phyloP scores from a whole-genome alignment of 30 jellyfish, hydroid and myxozoan genomes.

The Calvadosia cruxmelitensis region DNA sequence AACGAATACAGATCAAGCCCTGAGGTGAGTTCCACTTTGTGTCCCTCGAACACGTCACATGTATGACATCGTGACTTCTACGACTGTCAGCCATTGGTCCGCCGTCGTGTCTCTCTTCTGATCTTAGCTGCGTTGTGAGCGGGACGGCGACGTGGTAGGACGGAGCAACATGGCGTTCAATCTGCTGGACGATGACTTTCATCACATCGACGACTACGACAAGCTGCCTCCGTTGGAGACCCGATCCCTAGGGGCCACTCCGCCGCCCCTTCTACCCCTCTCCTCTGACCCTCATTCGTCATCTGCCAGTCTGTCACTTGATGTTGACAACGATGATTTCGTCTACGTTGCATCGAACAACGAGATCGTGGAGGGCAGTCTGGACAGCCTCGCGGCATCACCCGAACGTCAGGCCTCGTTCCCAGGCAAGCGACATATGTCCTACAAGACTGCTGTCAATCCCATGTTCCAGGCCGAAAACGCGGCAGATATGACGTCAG shows the following conservation, averaged over 20 bases:
- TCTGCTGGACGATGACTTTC: background rate
- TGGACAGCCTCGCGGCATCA: background rate
- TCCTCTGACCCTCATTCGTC: background rate
- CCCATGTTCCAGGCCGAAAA: background rate
- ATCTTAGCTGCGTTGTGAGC: no score
- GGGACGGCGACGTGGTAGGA: background rate
- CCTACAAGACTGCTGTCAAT: background rate
- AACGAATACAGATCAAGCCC: background rate
- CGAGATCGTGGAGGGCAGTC: background rate
- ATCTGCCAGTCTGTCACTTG: background rate
- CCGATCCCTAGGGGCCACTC: conserved; percentile 1
- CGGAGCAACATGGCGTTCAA: background rate
- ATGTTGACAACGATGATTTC: background rate
- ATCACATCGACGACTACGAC: background rate
- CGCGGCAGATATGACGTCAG: background rate
- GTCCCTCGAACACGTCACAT: no score
- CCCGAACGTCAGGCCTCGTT: background rate
- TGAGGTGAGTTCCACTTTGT: no score
- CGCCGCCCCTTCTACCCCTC: background rate
- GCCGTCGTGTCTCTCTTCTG: no score
- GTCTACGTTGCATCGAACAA: background rate
- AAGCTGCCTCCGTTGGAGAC: background rate
- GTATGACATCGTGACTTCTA: no score
- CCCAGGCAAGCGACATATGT: background rate
- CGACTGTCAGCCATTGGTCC: no score